phyloP scores from a whole-genome alignment of 2,113 vertebrate species.

The Phaetusa simplex region DNA sequence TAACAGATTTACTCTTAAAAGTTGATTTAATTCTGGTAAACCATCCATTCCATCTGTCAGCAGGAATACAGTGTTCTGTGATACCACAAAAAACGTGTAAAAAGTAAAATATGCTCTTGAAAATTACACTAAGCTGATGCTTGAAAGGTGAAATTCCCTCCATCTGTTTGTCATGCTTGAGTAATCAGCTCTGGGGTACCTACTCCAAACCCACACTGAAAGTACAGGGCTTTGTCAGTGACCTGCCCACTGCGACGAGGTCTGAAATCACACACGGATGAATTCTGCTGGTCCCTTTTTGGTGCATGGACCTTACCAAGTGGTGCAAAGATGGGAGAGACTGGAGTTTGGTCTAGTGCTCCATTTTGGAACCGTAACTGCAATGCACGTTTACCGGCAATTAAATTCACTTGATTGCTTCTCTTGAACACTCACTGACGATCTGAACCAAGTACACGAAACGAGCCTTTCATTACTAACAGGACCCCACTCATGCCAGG shows the following conservation, averaged over 20 bases:
- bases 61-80: neutral
- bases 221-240: neutral
- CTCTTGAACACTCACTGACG: neutral
- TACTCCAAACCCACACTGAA: neutral
- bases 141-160: neutral
- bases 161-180: neutral
- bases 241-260: neutral
- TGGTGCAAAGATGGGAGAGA: neutral
- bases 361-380: neutral
- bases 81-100: neutral
- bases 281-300: neutral
- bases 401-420: neutral
- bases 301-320: neutral
- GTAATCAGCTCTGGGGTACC: neutral
- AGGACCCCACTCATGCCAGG: neutral
- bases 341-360: neutral
- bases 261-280: neutral
- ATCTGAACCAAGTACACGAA: neutral
- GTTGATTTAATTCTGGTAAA: neutral
- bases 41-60: neutral
- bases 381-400: neutral
- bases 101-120: neutral
- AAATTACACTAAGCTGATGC: neutral
- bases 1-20: conserved; percentile 9
- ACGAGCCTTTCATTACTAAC: neutral